Evolutionary conservation across 2,888 invertebrate species (phyloP), one percentile per base, ranked within the genome.

Genomic region (Phanerotoma sp.): DNA sequence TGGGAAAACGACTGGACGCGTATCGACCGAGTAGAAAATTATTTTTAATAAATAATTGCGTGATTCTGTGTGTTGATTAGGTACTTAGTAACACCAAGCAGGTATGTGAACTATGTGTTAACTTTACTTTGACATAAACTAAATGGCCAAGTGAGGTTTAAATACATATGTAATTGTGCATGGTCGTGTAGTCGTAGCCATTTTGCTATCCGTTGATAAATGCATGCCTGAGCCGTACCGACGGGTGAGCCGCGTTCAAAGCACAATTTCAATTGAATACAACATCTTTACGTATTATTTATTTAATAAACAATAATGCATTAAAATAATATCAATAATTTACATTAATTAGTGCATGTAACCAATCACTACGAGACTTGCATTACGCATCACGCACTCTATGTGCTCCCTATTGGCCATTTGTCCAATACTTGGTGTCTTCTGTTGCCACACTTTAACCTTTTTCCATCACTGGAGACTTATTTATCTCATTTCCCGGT

Each of bases 171-270:
- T 13, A 32, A 21, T 40, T 16, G 57, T 40, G 57, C 54, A 58
- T 61, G 57, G 22, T 47, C 58, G 48, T 53, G 51, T 49, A 52
- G 56, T 30, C 65, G 72, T 71, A 67, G 77, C 77, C 77, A 77
- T 77, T 73, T 77, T 77, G 76, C 74, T 76, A 60, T 75, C 77
- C 76, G 77, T 77, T 77, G 77, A 77, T 77, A 77, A 77, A 74
- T 75, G 62, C 67, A 68, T 65, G 68, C 65, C 68, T 72, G 73
- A 71, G 68, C 67, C 74, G 74, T 77, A 77, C 77, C 77, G 77
- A 77, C 77, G 69, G 77, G 70, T 74, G 51, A 56, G 56, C 62
- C 62, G 60, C 63, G 59, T 61, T 62, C 58, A 46, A 54, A 44
- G 61, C 61, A 57, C 48, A 62, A 61, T 58, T 63, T 62, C 63